Evolutionary conservation across 2,888 invertebrate genomes (phyloP), one percentile per base, ranked within the genome.

Genomic region (Helleia helle): DNA sequence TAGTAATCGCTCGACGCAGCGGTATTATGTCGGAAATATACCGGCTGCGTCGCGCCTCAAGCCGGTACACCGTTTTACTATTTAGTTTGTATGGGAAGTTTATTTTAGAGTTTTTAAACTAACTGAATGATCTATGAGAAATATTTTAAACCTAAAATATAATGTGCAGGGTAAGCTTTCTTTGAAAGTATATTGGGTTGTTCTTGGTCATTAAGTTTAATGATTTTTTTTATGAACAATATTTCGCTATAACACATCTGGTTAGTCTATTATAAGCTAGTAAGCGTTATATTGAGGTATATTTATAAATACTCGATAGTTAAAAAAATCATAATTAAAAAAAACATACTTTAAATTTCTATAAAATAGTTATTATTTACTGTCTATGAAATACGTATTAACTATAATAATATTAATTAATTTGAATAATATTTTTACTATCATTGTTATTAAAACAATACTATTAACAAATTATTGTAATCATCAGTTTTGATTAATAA

Each of bases 1-100:
- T 84, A 84, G 84, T 84, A 84, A 84, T 84, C 84, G 84, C 84
- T 84, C 84, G 84, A 84, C 84, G 84, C 84, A 84, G 84, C 84
- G 84, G 84, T 84, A 84, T 84, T 84, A 84, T 84, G 84, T 84
- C 83, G 84, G 84, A 84, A 84, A 84, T 84, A 84, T 84, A 84
- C 83, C 79, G 83, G 80, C 69, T 67, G 81, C 69, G 64, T 67
- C 71, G 72, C 77, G 83, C 71, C 76, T 76, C 71, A 69, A 71
- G 81, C 83, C 81, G 77, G 60, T 74, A 69, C 64, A 73, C 72
- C 56, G 65, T 72, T 81, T 74, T 55, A 58, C 63, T 62, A 83
- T 83, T 84, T 84, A 84, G 77, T 84, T 84, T 83, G 80, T 84
- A 84, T 83, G 83, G 73, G 67, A 68, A 81, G 70, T 66, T 76